phyloP scores from a whole-genome alignment of 2,888 invertebrate genomes.

The Dilophus febrilis region DNA sequence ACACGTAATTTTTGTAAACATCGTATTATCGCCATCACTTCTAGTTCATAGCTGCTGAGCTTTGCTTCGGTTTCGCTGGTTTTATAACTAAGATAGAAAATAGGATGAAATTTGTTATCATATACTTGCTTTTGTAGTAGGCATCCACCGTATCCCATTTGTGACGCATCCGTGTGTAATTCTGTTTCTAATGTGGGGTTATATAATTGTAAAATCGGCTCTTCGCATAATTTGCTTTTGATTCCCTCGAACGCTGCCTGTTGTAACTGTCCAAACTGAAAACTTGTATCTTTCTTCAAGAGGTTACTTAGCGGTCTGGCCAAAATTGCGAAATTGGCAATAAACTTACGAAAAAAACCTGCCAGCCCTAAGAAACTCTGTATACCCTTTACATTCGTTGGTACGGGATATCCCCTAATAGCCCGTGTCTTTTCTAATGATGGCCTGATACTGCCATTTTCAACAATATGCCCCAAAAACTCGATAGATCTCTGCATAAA shows the following conservation, averaged over 20 bases:
- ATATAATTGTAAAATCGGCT: not conserved
- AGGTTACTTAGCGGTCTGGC: not conserved
- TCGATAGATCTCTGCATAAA: not conserved
- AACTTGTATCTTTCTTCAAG: not conserved
- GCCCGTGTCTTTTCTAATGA: not conserved
- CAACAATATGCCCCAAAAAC: not conserved
- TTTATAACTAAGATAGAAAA: not conserved
- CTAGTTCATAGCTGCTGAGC: not conserved
- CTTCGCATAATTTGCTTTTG: not conserved
- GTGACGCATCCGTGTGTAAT: not conserved
- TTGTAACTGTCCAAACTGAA: not conserved
- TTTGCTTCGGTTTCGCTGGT: not conserved
- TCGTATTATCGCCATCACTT: slow-evolving; percentile 5
- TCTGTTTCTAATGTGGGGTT: not conserved
- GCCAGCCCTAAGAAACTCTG: not conserved
- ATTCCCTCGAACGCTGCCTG: not conserved
- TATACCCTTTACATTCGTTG: not conserved
- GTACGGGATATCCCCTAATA: not conserved
- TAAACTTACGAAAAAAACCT: not conserved
- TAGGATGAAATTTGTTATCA: not conserved
- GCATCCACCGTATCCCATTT: not conserved
- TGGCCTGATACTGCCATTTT: not conserved
- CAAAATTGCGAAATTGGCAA: not conserved
- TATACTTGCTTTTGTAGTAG: not conserved
- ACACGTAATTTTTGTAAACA: slow-evolving; percentile 15